Percentiles rank a stretch among this genome's conserved stretches.
Evolutionary conservation across 2,797 vertebrate species (phyloP).

Genomic region (Kryptolebias ocellatus): DNA sequence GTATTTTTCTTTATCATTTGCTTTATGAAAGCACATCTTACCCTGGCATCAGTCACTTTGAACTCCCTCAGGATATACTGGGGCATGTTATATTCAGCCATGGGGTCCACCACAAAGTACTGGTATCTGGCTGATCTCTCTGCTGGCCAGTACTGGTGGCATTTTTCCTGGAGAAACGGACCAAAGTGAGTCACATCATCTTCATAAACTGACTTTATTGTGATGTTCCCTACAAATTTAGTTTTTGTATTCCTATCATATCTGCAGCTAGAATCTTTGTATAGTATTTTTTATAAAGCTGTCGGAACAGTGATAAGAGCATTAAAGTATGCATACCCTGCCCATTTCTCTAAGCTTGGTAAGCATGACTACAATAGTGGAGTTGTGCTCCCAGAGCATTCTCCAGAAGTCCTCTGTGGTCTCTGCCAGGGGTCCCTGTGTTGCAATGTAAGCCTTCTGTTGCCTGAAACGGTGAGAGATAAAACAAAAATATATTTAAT

Average conservation of each 20-base stretch:
- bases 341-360: conserved; percentile 99
- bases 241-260: neutral
- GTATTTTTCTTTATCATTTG: conserved; percentile 11
- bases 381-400: conserved; percentile 99
- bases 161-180: conserved; percentile 90
- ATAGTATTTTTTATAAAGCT: conserved; percentile 24
- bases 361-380: conserved; percentile 98
- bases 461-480: conserved; percentile 75
- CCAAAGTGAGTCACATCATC: conserved; percentile 47
- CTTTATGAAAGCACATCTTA: conserved; percentile 76
- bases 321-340: conserved; percentile 77
- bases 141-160: conserved; percentile 99
- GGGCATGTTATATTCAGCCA: conserved; percentile 99
- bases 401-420: conserved; percentile 99
- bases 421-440: conserved; percentile 97
- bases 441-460: conserved; percentile 98
- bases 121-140: conserved; percentile 98
- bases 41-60: conserved; percentile 99
- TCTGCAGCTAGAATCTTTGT: conserved; percentile 10
- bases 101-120: conserved; percentile 99
- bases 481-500: conserved; percentile 5
- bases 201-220: conserved; percentile 29
- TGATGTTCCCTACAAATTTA: conserved; percentile 37
- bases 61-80: conserved; percentile 99
- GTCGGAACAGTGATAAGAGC: conserved; percentile 13